phyloP scores from a whole-genome alignment of 2,113 vertebrate species.

The Chelonoidis abingdonii region DNA sequence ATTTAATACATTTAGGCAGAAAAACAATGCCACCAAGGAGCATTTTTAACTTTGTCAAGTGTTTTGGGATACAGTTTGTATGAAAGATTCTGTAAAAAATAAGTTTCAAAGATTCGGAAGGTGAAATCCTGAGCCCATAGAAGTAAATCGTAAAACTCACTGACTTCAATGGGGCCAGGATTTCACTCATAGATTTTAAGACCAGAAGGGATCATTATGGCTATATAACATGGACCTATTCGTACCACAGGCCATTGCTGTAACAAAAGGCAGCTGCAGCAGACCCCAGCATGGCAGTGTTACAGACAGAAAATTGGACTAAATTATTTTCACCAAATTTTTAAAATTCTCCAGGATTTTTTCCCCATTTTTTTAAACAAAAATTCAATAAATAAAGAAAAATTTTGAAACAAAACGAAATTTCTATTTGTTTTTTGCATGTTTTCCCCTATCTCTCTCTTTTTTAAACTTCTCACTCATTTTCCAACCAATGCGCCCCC shows the following conservation, averaged over 20 bases:
- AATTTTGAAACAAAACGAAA: too few relatives aligned
- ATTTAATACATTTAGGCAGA: neutral
- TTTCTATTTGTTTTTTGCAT: too few relatives aligned
- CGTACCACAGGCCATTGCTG: neutral
- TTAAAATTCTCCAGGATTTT: neutral
- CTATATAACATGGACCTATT: neutral
- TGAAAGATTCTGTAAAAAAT: neutral
- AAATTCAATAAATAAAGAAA: too few relatives aligned
- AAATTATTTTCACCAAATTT: neutral
- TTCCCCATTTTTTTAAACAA: neutral
- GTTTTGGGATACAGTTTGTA: neutral
- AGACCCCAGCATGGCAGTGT: neutral
- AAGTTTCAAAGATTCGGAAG: neutral
- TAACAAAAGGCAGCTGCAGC: neutral
- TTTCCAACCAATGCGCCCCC: too few relatives aligned
- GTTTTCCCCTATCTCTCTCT: too few relatives aligned
- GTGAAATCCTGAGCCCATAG: neutral
- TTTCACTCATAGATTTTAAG: neutral
- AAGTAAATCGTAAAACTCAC: neutral
- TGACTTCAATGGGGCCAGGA: neutral
- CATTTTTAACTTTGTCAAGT: neutral
- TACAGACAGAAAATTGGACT: neutral
- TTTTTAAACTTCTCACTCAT: too few relatives aligned
- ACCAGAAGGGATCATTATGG: neutral
- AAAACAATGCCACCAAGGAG: neutral